Evolutionary conservation across 1,140 invertebrate genomes (phyloP), one percentile per base, ranked within the genome.

Genomic region (Tetramorium parvispinum): DNA sequence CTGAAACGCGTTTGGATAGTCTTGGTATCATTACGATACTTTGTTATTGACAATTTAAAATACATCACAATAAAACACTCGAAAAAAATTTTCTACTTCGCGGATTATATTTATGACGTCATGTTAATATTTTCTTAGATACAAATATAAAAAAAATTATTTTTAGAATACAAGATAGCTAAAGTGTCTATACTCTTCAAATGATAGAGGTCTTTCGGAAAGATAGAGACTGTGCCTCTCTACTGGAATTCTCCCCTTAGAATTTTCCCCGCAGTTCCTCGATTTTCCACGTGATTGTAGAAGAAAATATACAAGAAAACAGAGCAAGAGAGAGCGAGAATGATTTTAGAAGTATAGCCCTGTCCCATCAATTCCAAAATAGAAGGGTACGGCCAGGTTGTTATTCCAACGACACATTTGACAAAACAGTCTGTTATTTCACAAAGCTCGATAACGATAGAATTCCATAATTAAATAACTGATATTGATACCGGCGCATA

Each of bases 391-490:
- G 53, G 1, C 3, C 16, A 55, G 2, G n/a, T 7, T 63, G 24
- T 61, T 81, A 81, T 55, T 81, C 6, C 55, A 32, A 55, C 2
- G 5, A 68, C 7, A 16, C 13, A 68, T 53, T 68, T 43, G 6
- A 79, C 66, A 43, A 24, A 68, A 27, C 11, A 46, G 18, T 46
- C 46, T 13, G 18, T 57, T 70, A 76, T 37, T 85, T 91, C 85
- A 93, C 8, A 92, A 53, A 73, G 98, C 96, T 93, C 97, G 95
- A 91, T 97, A 97, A 87, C 96, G 96, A 94, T 98, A 98, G 93
- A 98, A 98, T 91, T 97, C 95, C 95, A 98, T 97, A 57, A 98
- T 96, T 89, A 96, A 96, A 86, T 96, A 95, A 87, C 97, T 98
- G 24, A 98, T 95, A 94, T 98, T 97, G 95, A 97, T 97, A 71